phyloP scores from a whole-genome alignment of 2,797 vertebrate genomes.

The Thripadectes ignobilis region DNA sequence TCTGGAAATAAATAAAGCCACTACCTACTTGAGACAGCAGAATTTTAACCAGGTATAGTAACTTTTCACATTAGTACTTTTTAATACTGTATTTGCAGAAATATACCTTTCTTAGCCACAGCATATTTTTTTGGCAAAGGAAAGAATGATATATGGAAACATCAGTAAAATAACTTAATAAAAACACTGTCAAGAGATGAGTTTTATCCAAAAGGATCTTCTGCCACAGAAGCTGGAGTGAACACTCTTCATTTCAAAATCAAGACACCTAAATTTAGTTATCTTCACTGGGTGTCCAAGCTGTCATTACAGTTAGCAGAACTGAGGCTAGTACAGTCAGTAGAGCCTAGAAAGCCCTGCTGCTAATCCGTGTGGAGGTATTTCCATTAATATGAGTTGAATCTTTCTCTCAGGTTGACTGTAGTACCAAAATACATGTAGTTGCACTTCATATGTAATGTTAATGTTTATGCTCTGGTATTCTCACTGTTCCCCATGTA shows the following conservation, averaged over 20 bases:
- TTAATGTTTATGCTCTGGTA: neutral
- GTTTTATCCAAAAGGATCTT: neutral
- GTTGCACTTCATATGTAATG: neutral
- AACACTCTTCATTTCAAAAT: neutral
- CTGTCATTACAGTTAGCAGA: neutral
- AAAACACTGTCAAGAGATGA: neutral
- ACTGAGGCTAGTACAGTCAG: neutral
- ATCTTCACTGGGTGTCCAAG: neutral
- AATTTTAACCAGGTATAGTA: constrained; percentile 92
- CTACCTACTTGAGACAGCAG: constrained; percentile 92
- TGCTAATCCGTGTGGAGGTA: neutral
- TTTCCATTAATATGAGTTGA: neutral
- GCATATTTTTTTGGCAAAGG: neutral
- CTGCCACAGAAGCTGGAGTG: neutral
- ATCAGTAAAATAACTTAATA: neutral
- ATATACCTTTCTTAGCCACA: neutral
- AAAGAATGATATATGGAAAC: neutral
- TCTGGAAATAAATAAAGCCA: constrained; percentile 97
- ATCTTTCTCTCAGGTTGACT: neutral
- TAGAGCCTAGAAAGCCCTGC: neutral
- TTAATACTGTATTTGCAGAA: neutral
- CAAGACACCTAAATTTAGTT: neutral
- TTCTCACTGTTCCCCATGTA: neutral
- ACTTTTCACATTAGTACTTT: neutral
- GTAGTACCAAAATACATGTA: neutral